phyloP scores from a whole-genome alignment of 2,797 vertebrate genomes.

The Labeo calbasu region DNA sequence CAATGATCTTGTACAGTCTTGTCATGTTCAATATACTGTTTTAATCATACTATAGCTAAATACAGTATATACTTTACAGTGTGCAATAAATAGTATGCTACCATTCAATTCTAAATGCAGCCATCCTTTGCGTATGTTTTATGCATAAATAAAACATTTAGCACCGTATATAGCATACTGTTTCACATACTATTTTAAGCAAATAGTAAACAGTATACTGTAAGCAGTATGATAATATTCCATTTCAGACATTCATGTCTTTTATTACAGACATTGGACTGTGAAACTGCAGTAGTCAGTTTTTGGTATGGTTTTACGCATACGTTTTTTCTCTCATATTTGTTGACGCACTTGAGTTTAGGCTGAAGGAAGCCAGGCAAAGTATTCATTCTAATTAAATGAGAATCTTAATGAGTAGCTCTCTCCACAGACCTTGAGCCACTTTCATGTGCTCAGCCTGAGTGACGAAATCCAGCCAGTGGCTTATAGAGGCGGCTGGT shows the following conservation, averaged over 20 bases:
- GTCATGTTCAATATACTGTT: no score
- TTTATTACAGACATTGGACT: not conserved
- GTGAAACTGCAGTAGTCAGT: not conserved
- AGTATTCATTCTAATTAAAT: conserved; percentile 51
- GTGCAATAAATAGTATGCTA: no score
- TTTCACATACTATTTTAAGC: not conserved
- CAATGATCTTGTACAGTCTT: no score
- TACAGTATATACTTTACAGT: no score
- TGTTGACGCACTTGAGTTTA: not conserved
- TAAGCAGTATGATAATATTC: not conserved
- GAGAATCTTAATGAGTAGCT: conserved; percentile 51
- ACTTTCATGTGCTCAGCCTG: conserved; percentile 43
- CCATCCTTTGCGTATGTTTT: not conserved
- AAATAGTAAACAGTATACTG: not conserved
- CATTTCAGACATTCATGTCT: not conserved
- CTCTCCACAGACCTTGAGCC: conserved; percentile 29
- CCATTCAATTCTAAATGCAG: no score
- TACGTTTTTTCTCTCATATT: conserved; percentile 15
- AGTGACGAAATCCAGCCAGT: conserved; percentile 24
- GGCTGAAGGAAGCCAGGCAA: not conserved
- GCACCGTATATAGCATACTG: not conserved
- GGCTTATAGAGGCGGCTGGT: conserved; percentile 13
- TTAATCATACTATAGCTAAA: no score
- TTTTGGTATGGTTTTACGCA: not conserved
- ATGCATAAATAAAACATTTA: not conserved